Percentiles rank a stretch among this genome's conserved stretches.
These are phyloP conservation scores for Gisinianus flammeolus DNA, from an alignment of 2,888 invertebrate genomes.

Conservation along the genomic window DNA sequence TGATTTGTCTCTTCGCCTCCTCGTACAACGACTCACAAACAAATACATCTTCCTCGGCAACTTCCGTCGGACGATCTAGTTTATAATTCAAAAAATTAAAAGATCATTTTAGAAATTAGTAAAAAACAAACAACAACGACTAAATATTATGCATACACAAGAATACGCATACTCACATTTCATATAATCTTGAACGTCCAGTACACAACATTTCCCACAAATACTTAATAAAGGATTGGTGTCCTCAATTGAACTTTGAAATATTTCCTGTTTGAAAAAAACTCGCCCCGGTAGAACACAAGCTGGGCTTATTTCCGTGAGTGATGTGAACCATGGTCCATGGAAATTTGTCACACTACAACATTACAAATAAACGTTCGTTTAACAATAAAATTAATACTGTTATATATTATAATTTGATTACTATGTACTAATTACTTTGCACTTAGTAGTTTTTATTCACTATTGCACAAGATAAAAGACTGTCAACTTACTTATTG, in stretches of 20 bases:
- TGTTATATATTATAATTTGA: not conserved
- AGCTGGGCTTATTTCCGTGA: slow-evolving; percentile 77
- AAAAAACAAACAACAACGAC: too few relatives aligned
- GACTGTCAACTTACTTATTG: slow-evolving; percentile 71
- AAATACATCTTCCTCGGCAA: slow-evolving; percentile 88
- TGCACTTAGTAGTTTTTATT: not conserved
- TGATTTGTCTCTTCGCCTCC: slow-evolving; percentile 80
- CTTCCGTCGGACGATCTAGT: slow-evolving; percentile 89
- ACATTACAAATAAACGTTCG: slow-evolving; percentile 63
- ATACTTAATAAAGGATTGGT: slow-evolving; percentile 89
- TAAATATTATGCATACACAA: too few relatives aligned
- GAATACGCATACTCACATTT: slow-evolving; percentile 72
- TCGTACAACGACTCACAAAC: slow-evolving; percentile 92
- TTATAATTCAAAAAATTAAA: too few relatives aligned
- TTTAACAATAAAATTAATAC: not conserved
- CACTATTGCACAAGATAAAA: not conserved
- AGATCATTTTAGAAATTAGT: too few relatives aligned
- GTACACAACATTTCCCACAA: slow-evolving; percentile 87
- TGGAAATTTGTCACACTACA: slow-evolving; percentile 88
- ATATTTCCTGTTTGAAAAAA: slow-evolving; percentile 92
- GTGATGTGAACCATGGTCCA: slow-evolving; percentile 91
- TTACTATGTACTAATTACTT: not conserved
- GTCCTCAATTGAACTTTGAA: slow-evolving; percentile 88
- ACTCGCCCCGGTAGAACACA: slow-evolving; percentile 72
- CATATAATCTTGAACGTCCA: slow-evolving; percentile 88